Base-by-base conservation (phyloP, 2,888 invertebrate genomes). In the Epinotia bilunana region DNA sequence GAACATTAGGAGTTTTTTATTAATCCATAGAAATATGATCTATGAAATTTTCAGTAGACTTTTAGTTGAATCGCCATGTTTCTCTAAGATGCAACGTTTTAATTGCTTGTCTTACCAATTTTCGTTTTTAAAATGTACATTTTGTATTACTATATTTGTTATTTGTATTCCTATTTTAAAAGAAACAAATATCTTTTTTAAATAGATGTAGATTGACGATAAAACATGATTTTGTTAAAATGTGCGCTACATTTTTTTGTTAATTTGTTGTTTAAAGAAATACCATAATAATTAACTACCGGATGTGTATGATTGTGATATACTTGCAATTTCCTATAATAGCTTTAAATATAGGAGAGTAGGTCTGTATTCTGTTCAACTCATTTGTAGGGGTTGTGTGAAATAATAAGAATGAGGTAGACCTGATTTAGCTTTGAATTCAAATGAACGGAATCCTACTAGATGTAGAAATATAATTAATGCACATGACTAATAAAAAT, bases 311-410 rank as follows among this genome's bases (percentile, higher is more conserved):
- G 77, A 73, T 76, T 82, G 81, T 82, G 81, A 82, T 82, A 81
- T 77, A 80, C 77, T 78, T 78, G 77, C 76, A 74, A 79, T 80
- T 81, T 81, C 82, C 81, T 82, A 79, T 79, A 76, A 78, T 80
- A 81, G 81, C 82, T 81, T 81, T 82, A 82, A 81, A 78, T 73
- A 72, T 80, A 79, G 77, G 72, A 72, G 70, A 72, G 72, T 49
- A n/a, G n/a, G n/a, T n/a, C 70, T 72, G 74, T 68, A 77, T 75
- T 80, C 74, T 79, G 77, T 78, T 79, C 75, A 60, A 57, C 16
- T 39, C 64, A 20, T 64, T 70, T 71, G 60, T 28, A 20, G 49
- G 63, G 65, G 33, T n/a, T 12, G 65, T 65, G 55, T 43, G 18
- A 28, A 12, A 39, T 20, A 53, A 53, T 39, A 62, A n/a, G 12